Evolutionary conservation across 2,888 invertebrate species (phyloP), one percentile per base, ranked within the genome.

Genomic region (Limnephilus auricula): DNA sequence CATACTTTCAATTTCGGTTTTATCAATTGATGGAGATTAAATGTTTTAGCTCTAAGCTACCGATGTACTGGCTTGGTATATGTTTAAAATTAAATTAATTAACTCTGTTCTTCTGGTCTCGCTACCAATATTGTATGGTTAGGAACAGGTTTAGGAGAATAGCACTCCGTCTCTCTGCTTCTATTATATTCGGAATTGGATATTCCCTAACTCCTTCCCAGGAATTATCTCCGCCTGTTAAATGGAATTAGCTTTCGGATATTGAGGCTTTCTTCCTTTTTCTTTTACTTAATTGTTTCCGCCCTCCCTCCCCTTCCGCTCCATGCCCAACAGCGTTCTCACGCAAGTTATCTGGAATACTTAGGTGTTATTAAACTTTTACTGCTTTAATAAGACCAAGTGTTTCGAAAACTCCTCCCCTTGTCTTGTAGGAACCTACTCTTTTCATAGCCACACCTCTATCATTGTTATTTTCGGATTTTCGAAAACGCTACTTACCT

Each of bases 181-280:
- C 18, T 50, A 50, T 25, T 50, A 25, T 18, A 50, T 25, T 50
- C 50, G 18, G 5, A 5, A 5, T 50, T 50, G 34, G 15, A 82
- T 82, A 82, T 82, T 40, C 84, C 40, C 37, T 1, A 40, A 84
- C 25, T 84, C 45, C 37, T 25, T 37, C 34, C 25, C 18, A n/a
- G 79, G 18, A 80, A 89, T 89, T 79, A 89, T 89, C 79, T 50
- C 31, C 79, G 30, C 30, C 80, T 32, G 45, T 89, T 87, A 79
- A 84, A 90, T 50, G 86, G 80, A 90, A 90, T 90, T 90, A 90
- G 90, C 86, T 90, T 79, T 87, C 80, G 87, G 86, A 90, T 90
- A 90, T 90, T 45, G 86, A 88, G 78, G 82, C 50, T 80, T 88
- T 45, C 89, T 80, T 80, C 89, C 40, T 25, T 89, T 80, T 89